phyloP scores from a whole-genome alignment of 2,888 invertebrate genomes.

The Apamea anceps region DNA sequence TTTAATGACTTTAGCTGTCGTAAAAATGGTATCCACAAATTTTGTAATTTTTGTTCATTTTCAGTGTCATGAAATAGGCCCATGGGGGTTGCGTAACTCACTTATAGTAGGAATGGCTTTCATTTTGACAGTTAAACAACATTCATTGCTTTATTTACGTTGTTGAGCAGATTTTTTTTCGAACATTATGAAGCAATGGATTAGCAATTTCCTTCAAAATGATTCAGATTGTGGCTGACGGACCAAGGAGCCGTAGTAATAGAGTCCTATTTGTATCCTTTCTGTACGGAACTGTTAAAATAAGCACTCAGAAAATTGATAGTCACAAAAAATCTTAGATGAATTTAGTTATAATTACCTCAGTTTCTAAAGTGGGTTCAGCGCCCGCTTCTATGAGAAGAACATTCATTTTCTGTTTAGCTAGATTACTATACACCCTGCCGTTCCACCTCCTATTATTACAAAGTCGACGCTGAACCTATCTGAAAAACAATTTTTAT shows the following conservation, averaged over 20 bases:
- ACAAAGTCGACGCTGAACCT: conserved; percentile 1
- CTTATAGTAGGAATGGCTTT: too few relatives aligned
- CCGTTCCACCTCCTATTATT: conserved; percentile 44
- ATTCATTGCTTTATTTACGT: too few relatives aligned
- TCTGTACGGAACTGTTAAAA: too few relatives aligned
- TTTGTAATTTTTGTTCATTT: not conserved
- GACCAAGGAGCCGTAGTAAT: too few relatives aligned
- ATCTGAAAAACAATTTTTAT: conserved; percentile 22
- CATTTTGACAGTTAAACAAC: too few relatives aligned
- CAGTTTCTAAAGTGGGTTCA: conserved; percentile 23
- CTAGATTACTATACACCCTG: conserved; percentile 38
- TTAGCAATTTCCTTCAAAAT: too few relatives aligned
- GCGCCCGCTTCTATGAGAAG: conserved; percentile 51
- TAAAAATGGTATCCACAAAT: not conserved
- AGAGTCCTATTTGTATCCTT: not conserved
- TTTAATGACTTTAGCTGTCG: not conserved
- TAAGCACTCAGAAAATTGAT: too few relatives aligned
- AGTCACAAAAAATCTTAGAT: not conserved
- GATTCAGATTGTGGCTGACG: too few relatives aligned
- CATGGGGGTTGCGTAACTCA: too few relatives aligned
- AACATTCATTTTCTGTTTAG: not conserved
- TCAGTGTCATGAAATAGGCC: not conserved
- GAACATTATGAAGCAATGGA: too few relatives aligned
- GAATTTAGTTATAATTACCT: conserved; percentile 8
- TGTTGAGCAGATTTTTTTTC: too few relatives aligned